Base-by-base conservation (phyloP, 2,888 invertebrate genomes). In the Podotricha telesiphe region DNA sequence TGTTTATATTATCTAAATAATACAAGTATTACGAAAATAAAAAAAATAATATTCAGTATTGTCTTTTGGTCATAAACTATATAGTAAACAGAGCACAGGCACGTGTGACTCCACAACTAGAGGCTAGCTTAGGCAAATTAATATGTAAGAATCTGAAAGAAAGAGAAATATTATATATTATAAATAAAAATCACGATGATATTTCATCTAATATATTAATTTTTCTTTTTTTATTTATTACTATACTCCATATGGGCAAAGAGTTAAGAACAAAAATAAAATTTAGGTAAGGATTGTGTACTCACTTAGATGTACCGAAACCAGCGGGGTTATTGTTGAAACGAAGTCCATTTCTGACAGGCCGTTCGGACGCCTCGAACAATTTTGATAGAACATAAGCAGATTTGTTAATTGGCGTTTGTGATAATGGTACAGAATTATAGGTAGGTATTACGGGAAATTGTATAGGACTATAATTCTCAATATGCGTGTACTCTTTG, bases 361-460 rank as follows among this genome's bases (percentile, higher is more conserved):
- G 34, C 6, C 28, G 34, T 37, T 5, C 55, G 11, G 55, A 37
- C 11, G 55, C 55, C 10, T 34, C 55, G 5, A 55, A 34, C 55
- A 55, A 55, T 13, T 55, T 55, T 19, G 55, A 55, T 55, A 55
- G 11, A 11, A 55, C 11, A 55, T 55, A 19, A 37, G 55, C 55
- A 17, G 55, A 55, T 37, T 55, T 55, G 8, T 55, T 17, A 11
- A 55, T 55, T 10, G 55, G 55, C 17, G 1, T 19, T 55, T 55
- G 34, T 11, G 13, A 37, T 55, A 37, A 11, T 0, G 34, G 55
- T 34, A 34, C 34, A 55, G 17, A 42, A 13, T 42, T 34, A 17
- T 55, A 37, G 34, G 55, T 17, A 34, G 34, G 11, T 5, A 11
- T 19, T 2, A 17, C 1, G 11, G 55, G 55, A 17, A 37, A 37